phyloP scores from a whole-genome alignment of 1,140 invertebrate species.

The Cydia amplana region DNA sequence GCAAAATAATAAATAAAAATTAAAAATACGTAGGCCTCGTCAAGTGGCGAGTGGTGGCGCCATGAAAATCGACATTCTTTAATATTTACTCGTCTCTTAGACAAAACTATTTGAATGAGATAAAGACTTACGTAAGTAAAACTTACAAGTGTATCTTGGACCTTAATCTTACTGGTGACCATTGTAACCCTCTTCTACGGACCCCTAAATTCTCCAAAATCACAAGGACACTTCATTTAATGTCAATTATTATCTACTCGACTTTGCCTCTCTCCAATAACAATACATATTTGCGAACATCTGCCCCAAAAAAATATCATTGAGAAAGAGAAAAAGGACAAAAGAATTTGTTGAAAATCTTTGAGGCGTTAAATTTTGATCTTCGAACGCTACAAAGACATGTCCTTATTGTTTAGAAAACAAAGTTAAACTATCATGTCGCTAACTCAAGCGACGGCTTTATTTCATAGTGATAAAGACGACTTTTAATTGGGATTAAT shows the following conservation, averaged over 20 bases:
- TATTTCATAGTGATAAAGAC: not conserved
- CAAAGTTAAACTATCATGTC: not conserved
- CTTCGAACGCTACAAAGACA: constrained; percentile 47
- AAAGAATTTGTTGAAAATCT: constrained; percentile 48
- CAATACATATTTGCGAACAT: constrained; percentile 55
- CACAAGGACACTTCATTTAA: constrained; percentile 57
- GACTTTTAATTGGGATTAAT: not conserved
- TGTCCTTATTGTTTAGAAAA: constrained; percentile 42
- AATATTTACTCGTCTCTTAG: too few relatives aligned
- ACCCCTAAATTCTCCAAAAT: constrained; percentile 22
- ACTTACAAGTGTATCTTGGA: too few relatives aligned
- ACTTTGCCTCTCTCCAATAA: constrained; percentile 46
- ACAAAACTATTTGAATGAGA: too few relatives aligned
- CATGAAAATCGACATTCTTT: not conserved
- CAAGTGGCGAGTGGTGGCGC: not conserved
- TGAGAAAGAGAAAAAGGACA: constrained; percentile 43
- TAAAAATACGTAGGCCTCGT: too few relatives aligned
- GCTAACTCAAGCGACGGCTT: not conserved
- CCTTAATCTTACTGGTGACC: too few relatives aligned
- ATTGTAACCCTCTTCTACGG: not conserved
- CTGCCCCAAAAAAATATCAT: constrained; percentile 52
- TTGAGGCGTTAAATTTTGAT: constrained; percentile 59
- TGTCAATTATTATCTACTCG: constrained; percentile 57
- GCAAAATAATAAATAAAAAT: too few relatives aligned
- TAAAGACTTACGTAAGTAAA: too few relatives aligned